Percentiles rank a stretch among this genome's conserved stretches.
Evolutionary conservation across 2,797 vertebrate species (phyloP).

Genomic region (Micrastur ruficollis): DNA sequence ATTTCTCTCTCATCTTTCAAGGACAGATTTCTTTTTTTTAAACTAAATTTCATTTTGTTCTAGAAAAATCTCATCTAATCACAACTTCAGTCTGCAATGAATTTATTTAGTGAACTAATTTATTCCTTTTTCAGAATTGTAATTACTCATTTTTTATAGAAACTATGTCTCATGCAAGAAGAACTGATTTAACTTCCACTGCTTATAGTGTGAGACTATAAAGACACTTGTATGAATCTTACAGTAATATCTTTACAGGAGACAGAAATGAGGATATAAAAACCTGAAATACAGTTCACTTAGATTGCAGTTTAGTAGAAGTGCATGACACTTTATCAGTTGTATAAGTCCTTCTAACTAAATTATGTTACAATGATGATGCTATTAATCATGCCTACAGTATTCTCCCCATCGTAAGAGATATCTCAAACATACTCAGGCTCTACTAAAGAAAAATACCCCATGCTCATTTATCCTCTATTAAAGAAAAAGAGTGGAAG

Average conservation of each 20-base stretch:
- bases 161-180: slow-evolving; percentile 59
- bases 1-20: neutral
- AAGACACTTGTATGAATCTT: slow-evolving; percentile 54
- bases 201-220: slow-evolving; percentile 39
- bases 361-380: slow-evolving; percentile 67
- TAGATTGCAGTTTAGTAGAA: slow-evolving; percentile 62
- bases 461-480: slow-evolving; percentile 48
- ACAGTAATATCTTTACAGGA: slow-evolving; percentile 59
- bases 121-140: slow-evolving; percentile 41
- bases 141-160: slow-evolving; percentile 51
- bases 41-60: slow-evolving; percentile 28
- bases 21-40: neutral
- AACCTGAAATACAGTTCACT: slow-evolving; percentile 67
- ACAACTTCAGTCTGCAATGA: slow-evolving; percentile 17
- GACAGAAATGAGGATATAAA: slow-evolving; percentile 69
- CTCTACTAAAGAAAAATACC: slow-evolving; percentile 35
- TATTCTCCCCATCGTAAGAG: slow-evolving; percentile 14
- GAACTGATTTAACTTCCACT: slow-evolving; percentile 63
- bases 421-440: slow-evolving; percentile 33
- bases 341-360: slow-evolving; percentile 68
- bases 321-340: slow-evolving; percentile 64
- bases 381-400: slow-evolving; percentile 55
- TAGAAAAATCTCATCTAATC: slow-evolving; percentile 8
- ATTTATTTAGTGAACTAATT: slow-evolving; percentile 44
- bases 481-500: slow-evolving; percentile 55